Conservation (phyloP, 2,888 invertebrate species). For the Drosophila diplacantha region DNA sequence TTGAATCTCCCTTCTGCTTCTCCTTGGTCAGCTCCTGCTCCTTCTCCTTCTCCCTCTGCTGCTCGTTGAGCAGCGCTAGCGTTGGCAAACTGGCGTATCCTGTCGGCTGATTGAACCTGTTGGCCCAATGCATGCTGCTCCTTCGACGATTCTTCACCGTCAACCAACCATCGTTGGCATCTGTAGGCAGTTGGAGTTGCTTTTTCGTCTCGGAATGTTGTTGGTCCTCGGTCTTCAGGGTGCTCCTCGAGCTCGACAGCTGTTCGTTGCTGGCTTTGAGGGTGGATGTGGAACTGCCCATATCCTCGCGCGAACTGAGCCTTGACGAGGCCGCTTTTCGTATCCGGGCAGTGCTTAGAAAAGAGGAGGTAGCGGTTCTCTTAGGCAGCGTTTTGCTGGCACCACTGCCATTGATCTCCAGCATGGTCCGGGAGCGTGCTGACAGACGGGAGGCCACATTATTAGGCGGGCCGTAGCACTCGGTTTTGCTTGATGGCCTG, state of each 20-base stretch:
- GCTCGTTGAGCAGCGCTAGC: conserved; percentile 78
- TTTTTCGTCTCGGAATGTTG: conserved; percentile 76
- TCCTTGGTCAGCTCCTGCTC: conserved; percentile 58
- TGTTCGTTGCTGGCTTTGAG: conserved; percentile 77
- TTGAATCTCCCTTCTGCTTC: conserved; percentile 21
- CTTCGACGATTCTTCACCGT: conserved; percentile 89
- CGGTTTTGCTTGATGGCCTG: conserved; percentile 65
- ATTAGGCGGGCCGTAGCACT: conserved; percentile 70
- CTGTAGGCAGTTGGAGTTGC: conserved; percentile 57
- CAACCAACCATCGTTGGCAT: conserved; percentile 88
- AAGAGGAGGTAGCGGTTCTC: conserved; percentile 29
- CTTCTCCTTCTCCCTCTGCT: conserved; percentile 54
- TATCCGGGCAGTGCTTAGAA: conserved; percentile 2
- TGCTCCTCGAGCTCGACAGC: conserved; percentile 72
- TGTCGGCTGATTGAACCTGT: conserved; percentile 88
- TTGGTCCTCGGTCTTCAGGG: conserved; percentile 59
- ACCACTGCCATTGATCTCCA: conserved; percentile 72
- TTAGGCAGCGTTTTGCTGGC: conserved; percentile 32
- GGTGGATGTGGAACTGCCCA: conserved; percentile 77
- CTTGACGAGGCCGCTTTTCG: conserved; percentile 27
- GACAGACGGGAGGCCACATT: conserved; percentile 75
- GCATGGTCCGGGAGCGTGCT: conserved; percentile 77
- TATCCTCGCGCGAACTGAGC: conserved; percentile 68
- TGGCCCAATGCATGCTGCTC: conserved; percentile 85
- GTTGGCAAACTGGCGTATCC: conserved; percentile 90